phyloP scores from a whole-genome alignment of 2,797 vertebrate species.

The Heterohyrax brucei region DNA sequence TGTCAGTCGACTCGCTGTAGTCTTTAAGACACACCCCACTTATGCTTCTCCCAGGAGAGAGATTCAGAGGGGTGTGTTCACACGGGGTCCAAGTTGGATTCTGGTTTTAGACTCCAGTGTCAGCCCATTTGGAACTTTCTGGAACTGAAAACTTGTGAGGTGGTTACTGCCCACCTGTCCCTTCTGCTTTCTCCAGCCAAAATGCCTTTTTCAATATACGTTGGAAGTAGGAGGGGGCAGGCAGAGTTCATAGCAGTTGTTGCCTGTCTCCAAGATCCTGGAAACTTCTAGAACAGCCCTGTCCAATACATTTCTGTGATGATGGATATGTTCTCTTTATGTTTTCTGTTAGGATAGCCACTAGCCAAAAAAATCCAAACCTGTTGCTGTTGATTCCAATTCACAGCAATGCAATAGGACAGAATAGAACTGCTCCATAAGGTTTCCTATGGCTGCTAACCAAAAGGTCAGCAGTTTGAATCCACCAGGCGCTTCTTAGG shows the following conservation, averaged over 20 bases:
- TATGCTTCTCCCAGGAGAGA: background rate
- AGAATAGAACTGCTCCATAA: too few species aligned
- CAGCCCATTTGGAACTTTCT: background rate
- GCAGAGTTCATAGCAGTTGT: background rate
- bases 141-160: conserved; percentile 6
- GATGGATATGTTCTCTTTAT: background rate
- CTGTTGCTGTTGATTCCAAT: too few species aligned
- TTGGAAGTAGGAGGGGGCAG: background rate
- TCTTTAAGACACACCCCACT: background rate
- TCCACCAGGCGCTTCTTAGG: too few species aligned
- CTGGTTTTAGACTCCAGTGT: background rate
- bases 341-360: background rate
- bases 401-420: too few species aligned
- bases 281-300: conserved; percentile 28
- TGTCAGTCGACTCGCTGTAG: background rate
- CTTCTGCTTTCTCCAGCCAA: background rate
- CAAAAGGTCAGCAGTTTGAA: too few species aligned
- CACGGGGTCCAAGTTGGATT: background rate
- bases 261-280: background rate
- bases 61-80: background rate
- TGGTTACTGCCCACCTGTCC: background rate
- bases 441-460: too few species aligned
- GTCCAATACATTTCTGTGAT: background rate
- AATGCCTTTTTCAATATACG: background rate
- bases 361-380: background rate